phyloP scores from a whole-genome alignment of 2,888 invertebrate species.

The Lasioglossum morio region DNA sequence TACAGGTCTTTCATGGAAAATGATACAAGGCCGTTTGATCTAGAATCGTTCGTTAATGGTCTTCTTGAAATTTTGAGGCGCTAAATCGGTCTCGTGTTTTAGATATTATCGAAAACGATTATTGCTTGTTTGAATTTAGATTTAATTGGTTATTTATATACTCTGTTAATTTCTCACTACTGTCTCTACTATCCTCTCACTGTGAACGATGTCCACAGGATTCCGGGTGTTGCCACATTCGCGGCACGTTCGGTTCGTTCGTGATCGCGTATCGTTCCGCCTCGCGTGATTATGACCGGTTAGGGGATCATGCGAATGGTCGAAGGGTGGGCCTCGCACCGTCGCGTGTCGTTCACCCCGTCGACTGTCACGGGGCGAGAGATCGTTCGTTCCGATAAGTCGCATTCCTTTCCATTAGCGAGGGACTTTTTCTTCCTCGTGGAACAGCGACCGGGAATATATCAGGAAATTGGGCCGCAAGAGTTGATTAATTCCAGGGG shows the following conservation, averaged over 20 bases:
- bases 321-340: not conserved
- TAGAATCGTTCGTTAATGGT: not conserved
- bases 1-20: not conserved
- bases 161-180: not conserved
- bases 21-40: not conserved
- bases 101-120: not conserved
- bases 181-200: not conserved
- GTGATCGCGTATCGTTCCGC: not conserved
- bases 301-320: constrained; percentile 5
- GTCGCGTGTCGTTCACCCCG: constrained; percentile 42
- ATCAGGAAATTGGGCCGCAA: not conserved
- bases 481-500: not conserved
- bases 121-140: not conserved
- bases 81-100: not conserved
- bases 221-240: not conserved
- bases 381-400: constrained; percentile 11
- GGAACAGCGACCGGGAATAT: not conserved
- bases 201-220: not conserved
- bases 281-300: constrained; percentile 31
- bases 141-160: not conserved
- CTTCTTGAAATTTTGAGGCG: not conserved
- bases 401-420: not conserved
- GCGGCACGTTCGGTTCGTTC: not conserved
- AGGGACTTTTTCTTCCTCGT: not conserved
- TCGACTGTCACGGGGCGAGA: not conserved